Evolutionary conservation across 2,113 vertebrate genomes (phyloP).

Genomic region (Rhynchomys soricoides): DNA sequence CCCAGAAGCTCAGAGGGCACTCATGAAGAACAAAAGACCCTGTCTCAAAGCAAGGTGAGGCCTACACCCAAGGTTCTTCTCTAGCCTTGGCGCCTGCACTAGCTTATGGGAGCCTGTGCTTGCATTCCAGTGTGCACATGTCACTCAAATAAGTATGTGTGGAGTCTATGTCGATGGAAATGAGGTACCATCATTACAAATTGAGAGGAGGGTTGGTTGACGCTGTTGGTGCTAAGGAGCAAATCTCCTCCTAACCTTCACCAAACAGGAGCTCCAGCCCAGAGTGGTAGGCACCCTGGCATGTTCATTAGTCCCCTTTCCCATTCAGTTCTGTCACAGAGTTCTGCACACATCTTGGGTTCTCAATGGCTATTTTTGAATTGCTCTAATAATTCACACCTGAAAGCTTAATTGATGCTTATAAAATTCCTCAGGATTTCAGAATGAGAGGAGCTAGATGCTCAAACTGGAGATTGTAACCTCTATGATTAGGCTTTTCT

Average conservation of each 20-base stretch:
- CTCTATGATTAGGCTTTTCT: slow-evolving; percentile 33
- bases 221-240: not conserved
- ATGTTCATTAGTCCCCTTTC: slow-evolving; percentile 27
- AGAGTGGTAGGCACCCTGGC: not conserved
- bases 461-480: slow-evolving; percentile 57
- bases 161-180: not conserved
- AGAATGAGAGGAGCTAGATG: slow-evolving; percentile 38
- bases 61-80: not conserved
- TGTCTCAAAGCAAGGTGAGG: not conserved
- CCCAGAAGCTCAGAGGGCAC: not conserved
- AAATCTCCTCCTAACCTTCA: not conserved
- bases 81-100: not conserved
- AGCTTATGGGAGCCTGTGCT: not conserved
- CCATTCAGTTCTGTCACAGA: not conserved
- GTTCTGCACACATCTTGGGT: not conserved
- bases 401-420: slow-evolving; percentile 77
- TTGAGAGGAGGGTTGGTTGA: not conserved
- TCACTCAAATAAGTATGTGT: not conserved
- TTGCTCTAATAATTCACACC: slow-evolving; percentile 70
- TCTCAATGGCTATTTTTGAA: slow-evolving; percentile 45
- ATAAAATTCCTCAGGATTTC: slow-evolving; percentile 64
- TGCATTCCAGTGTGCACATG: not conserved
- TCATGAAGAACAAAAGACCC: not conserved
- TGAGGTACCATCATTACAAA: not conserved
- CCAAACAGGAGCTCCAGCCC: not conserved